Base-by-base conservation (phyloP, 2,113 vertebrate species). In the Octodon degus region DNA sequence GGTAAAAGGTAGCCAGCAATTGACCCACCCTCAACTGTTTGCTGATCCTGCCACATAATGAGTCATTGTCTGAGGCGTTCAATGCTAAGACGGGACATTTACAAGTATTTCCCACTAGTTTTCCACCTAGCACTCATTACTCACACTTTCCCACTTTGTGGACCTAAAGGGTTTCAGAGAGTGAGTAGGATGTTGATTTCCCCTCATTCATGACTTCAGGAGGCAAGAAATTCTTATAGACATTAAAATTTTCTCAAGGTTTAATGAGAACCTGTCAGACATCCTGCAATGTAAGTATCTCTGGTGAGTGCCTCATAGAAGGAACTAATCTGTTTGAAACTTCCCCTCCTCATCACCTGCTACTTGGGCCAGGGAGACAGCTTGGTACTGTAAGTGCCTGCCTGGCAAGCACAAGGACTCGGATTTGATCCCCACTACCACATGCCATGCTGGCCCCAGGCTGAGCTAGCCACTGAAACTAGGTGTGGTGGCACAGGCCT, bases 151-250 rank as follows among this genome's bases (percentile, higher is more conserved):
- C 1, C 53, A 70, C 50, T 90, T 53, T 50, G 11, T 14, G n/a
- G 8, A 24, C 62, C 47, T n/a, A 47, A 40, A 2, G 1, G 2
- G 22, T 9, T 9, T 2, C 2, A 1, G 7, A 25, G 1, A 47
- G 30, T 24, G 13, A 63, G 14, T 17, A 50, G 7, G 25, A 19
- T 37, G 4, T 37, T 91, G 0, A n/a, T 86, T 85, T 50, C 16
- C 34, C 94, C 30, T 86, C 34, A 20, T 91, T 89, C 79, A 62
- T 47, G 83, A 60, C 25, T 81, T 84, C 55, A 47, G 30, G 40
- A 16, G 25, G 8, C 58, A 62, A 65, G 68, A 60, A 60, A 74
- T 79, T 60, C 43, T 83, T 58, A 32, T 1, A 19, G 55, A n/a
- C 27, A 68, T 74, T 82, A 62, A 84, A 72, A 86, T 47, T 34